A percentile compares a stretch with the other conserved stretches of the same genome.
Evolutionary conservation across 2,797 vertebrate species (phyloP).

Genomic region (Siniperca scherzeri): DNA sequence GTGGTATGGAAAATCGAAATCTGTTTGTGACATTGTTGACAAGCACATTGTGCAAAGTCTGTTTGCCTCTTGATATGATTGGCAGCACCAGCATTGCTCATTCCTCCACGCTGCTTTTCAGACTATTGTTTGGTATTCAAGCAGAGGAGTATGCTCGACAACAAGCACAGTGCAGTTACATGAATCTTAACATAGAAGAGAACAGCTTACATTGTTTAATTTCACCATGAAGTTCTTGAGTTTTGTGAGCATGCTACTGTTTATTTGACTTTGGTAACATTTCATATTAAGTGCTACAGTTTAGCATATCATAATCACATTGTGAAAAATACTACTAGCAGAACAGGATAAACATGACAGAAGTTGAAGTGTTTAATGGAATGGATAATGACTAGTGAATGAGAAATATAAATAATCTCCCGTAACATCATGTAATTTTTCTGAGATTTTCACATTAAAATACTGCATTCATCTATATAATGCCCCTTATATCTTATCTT

Average conservation of each 20-base stretch:
- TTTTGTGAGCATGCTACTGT: neutral
- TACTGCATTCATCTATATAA: neutral
- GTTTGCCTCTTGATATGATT: slow-evolving; percentile 15
- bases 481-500: neutral
- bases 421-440: slow-evolving; percentile 1
- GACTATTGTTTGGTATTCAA: slow-evolving; percentile 43
- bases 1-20: slow-evolving; percentile 25
- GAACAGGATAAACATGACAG: neutral
- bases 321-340: neutral
- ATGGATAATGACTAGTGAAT: neutral
- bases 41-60: slow-evolving; percentile 26
- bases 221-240: neutral
- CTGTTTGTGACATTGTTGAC: slow-evolving; percentile 34
- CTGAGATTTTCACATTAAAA: neutral
- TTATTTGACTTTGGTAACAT: neutral
- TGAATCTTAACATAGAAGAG: neutral
- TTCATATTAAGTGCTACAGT: neutral
- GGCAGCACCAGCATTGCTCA: slow-evolving; percentile 20
- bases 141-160: slow-evolving; percentile 26
- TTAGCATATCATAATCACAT: neutral
- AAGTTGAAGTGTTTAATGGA: neutral
- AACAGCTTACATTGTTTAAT: neutral
- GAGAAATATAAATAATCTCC: neutral
- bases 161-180: slow-evolving; percentile 2
- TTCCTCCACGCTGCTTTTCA: slow-evolving; percentile 31